A percentile compares a stretch with the other conserved stretches of the same genome.
These are phyloP conservation scores for Crematogaster levior DNA, from an alignment of 2,888 invertebrate genomes.

Conservation along the genomic window DNA sequence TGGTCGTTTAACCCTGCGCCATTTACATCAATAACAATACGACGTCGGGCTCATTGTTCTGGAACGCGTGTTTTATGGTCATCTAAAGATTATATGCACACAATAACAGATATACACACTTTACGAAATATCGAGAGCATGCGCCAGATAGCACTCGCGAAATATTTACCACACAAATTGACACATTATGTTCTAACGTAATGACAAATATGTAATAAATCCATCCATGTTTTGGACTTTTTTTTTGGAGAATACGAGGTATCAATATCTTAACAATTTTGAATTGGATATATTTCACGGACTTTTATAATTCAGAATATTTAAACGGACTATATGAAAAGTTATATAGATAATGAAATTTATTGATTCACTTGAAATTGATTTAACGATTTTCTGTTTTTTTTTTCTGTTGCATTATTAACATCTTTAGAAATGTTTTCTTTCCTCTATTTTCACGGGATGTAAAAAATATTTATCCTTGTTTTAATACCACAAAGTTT, in stretches of 20 bases:
- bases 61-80: neutral
- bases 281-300: neutral
- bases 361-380: neutral
- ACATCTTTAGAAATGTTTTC: neutral
- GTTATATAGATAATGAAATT: neutral
- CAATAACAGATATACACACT: neutral
- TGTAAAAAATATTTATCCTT: neutral
- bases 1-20: conserved; percentile 56
- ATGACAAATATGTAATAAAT: neutral
- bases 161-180: neutral
- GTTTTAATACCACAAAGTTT: neutral
- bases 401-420: neutral
- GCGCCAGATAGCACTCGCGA: neutral
- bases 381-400: neutral
- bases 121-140: neutral
- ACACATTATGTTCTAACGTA: neutral
- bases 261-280: neutral
- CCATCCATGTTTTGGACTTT: neutral
- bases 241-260: neutral
- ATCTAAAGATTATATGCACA: conserved; percentile 1
- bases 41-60: conserved; percentile 34
- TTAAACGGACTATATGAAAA: neutral
- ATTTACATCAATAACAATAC: conserved; percentile 54
- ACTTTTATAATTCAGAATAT: neutral
- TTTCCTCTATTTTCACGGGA: neutral